These are phyloP conservation scores for Ectemnius lituratus DNA, from an alignment of 2,888 invertebrate genomes.

Conservation along the genomic window DNA sequence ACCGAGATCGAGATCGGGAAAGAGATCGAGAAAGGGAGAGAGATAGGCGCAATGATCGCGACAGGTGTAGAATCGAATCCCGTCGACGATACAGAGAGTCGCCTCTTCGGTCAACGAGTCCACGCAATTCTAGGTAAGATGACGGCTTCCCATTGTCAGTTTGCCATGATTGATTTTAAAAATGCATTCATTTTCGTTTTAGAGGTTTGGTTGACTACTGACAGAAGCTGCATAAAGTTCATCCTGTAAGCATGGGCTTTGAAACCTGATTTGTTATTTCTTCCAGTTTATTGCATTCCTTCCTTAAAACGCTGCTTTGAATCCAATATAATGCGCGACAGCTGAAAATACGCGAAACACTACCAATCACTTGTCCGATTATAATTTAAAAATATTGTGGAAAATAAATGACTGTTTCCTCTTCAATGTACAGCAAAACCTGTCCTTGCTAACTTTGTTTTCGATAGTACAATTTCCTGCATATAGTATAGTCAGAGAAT, in stretches of 20 bases:
- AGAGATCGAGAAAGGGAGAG: slow-evolving; percentile 48
- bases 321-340: background rate
- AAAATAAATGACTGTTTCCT: background rate
- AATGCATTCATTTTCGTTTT: slow-evolving; percentile 53
- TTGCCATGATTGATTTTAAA: slow-evolving; percentile 19
- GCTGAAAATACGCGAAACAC: background rate
- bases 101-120: slow-evolving; percentile 71
- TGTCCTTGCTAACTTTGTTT: too few relatives aligned
- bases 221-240: slow-evolving; percentile 43
- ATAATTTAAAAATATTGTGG: background rate
- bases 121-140: slow-evolving; percentile 70
- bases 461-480: too few relatives aligned
- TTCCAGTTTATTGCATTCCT: slow-evolving; percentile 58
- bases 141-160: background rate
- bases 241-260: slow-evolving; percentile 49
- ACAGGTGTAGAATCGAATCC: slow-evolving; percentile 69
- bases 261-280: slow-evolving; percentile 39
- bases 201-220: slow-evolving; percentile 76
- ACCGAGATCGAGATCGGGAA: background rate
- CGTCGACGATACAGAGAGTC: slow-evolving; percentile 70
- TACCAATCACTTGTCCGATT: background rate
- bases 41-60: slow-evolving; percentile 72
- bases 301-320: slow-evolving; percentile 33
- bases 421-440: background rate
- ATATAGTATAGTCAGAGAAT: too few relatives aligned